Evolutionary conservation across 2,797 vertebrate species (phyloP).

Genomic region (Pseudomugil tenellus): DNA sequence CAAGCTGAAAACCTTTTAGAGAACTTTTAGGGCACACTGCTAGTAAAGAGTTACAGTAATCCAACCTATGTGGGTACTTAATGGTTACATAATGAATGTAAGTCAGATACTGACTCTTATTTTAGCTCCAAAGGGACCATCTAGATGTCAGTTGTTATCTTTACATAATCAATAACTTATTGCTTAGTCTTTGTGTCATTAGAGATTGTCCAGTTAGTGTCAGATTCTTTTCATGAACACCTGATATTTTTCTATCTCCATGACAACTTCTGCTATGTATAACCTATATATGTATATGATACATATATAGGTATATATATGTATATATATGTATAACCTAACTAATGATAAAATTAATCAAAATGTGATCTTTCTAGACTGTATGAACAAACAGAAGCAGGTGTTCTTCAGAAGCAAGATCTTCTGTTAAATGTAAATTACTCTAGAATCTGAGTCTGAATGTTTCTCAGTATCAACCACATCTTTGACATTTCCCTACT

Average conservation of each 20-base stretch:
- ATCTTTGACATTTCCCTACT: neutral
- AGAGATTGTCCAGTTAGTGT: neutral
- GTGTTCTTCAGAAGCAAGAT: too few species aligned
- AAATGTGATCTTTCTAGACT: neutral
- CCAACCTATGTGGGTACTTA: too few species aligned
- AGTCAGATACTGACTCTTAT: slow-evolving; percentile 2
- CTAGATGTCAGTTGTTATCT: neutral
- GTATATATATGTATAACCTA: neutral
- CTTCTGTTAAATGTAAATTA: neutral
- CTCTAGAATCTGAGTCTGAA: neutral
- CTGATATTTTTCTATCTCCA: neutral
- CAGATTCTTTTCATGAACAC: neutral
- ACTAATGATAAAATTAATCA: neutral
- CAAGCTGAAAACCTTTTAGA: too few species aligned
- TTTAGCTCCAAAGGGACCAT: neutral
- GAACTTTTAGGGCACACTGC: too few species aligned
- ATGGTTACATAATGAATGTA: slow-evolving; percentile 11
- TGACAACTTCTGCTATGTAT: neutral
- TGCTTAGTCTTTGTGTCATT: neutral
- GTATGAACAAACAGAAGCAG: neutral
- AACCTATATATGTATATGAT: too few species aligned
- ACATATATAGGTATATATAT: too few species aligned
- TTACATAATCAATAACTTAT: neutral
- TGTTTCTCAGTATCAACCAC: neutral
- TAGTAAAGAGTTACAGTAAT: too few species aligned